Evolutionary conservation across 2,888 invertebrate species (phyloP), one percentile per base, ranked within the genome.

Genomic region (Spisula solida): DNA sequence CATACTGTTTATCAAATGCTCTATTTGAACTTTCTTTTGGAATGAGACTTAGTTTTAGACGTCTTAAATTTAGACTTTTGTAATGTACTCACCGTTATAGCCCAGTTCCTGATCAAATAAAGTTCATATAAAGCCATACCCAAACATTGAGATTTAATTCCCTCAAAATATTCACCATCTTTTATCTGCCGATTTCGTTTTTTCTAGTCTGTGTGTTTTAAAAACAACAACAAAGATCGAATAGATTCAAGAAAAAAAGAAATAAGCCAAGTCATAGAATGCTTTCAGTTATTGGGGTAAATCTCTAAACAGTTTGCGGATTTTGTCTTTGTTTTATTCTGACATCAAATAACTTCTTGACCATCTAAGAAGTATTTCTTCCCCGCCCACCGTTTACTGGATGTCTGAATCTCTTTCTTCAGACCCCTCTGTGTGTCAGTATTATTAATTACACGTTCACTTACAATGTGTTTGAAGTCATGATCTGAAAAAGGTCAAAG

Each of bases 361-460:
- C 75, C 75, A 75, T 75, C 75, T 31, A 75, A 75, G 47, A 82
- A 75, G 66, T 85, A 79, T 79, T 79, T 79, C 51, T 85, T 29
- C 85, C 55, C 85, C 85, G 79, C 85, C 85, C 47, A 60, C 66
- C n/a, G 75, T 75, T 83, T 80, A 48, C 29, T 31, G 25, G 31
- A 4, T 29, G 29, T 18, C 25, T 70, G 25, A 34, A n/a, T 20
- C 12, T 20, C 70, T 75, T 75, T 75, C 66, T 51, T 41, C 29
- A 75, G n/a, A 31, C 75, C 31, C 51, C 31, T 31, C 47, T 51
- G 51, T 51, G 75, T 89, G 89, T 86, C 89, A 84, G 41, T 29
- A 60, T 89, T 89, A 89, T 89, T 86, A 82, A 89, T 89, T 86
- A 56, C 29, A 25, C 56, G 75, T 81, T 55, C 82, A n/a, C n/a